These are phyloP conservation scores for Sylvia atricapilla DNA, from an alignment of 2,113 vertebrate genomes.

Conservation along the genomic window DNA sequence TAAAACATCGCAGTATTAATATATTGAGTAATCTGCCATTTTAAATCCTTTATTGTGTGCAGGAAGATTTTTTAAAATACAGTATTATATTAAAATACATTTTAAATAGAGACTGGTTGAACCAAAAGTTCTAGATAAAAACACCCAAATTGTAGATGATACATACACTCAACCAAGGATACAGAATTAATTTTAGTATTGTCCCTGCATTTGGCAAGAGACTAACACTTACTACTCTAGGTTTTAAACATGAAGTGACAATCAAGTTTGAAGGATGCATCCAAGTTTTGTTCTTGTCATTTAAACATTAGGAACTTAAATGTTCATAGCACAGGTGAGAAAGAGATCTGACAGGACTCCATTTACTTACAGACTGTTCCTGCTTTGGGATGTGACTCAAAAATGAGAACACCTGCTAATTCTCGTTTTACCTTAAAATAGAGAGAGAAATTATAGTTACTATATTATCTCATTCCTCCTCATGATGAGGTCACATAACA, in stretches of 20 bases:
- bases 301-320: background rate
- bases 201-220: background rate
- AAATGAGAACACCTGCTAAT: constrained; percentile 92
- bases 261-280: background rate
- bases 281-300: background rate
- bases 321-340: background rate
- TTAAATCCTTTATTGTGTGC: background rate
- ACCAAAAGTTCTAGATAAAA: background rate
- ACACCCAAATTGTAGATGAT: background rate
- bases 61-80: background rate
- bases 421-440: constrained; percentile 70
- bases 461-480: background rate
- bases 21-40: background rate
- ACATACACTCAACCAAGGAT: background rate
- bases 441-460: background rate
- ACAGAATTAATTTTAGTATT: background rate
- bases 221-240: background rate
- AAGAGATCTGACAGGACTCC: background rate
- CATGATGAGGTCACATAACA: background rate
- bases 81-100: background rate
- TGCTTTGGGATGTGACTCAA: constrained; percentile 94
- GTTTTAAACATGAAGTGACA: background rate
- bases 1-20: background rate
- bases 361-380: constrained; percentile 94
- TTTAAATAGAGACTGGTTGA: background rate